Base-by-base conservation (phyloP, 2,888 invertebrate genomes). In the Disparrhopalites patrizii region DNA sequence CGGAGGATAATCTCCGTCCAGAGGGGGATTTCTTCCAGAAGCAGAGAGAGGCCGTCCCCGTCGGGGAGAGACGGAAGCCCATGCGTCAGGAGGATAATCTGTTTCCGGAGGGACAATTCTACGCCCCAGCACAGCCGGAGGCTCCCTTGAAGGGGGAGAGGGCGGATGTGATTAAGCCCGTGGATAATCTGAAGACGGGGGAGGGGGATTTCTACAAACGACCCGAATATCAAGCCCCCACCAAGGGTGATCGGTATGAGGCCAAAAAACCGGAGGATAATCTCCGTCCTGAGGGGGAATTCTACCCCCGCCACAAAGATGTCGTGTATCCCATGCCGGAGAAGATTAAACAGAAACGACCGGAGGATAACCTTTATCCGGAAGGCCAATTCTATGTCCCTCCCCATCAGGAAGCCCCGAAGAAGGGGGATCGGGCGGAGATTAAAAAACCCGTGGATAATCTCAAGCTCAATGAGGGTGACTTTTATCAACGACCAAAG, bases 351-450 rank as follows among this genome's bases (percentile, higher is more conserved):
- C 80, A 78, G 4, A 83, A 79, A 83, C 63, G 68, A 50, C 73
- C 69, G 13, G 77, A 80, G 31, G 86, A 86, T 73, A 85, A 87
- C 76, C 76, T 86, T 0, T 79, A 78, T 51, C 83, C 85, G 0
- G 85, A 87, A 72, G 83, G 87, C 0, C 83, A 85, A 79, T 88
- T 88, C 73, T 84, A 70, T 51, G 77, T 78, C 65, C 81, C 81
- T 0, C 76, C 77, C 51, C 77, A 77, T 1, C 69, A 80, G 54
- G 81, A 81, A 3, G 80, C 78, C 0, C 70, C 81, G 1, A 43
- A 64, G 3, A 67, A 78, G 43, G 80, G 79, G n/a, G 80, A 80
- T 20, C 62, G 80, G 54, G 77, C 80, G 27, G 74, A 76, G 25
- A 55, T 65, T 1, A 68, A 69, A 27, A 71, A 82, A 54, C 84